phyloP scores from a whole-genome alignment of 2,888 invertebrate genomes.

The Phragmatobia fuliginosa region DNA sequence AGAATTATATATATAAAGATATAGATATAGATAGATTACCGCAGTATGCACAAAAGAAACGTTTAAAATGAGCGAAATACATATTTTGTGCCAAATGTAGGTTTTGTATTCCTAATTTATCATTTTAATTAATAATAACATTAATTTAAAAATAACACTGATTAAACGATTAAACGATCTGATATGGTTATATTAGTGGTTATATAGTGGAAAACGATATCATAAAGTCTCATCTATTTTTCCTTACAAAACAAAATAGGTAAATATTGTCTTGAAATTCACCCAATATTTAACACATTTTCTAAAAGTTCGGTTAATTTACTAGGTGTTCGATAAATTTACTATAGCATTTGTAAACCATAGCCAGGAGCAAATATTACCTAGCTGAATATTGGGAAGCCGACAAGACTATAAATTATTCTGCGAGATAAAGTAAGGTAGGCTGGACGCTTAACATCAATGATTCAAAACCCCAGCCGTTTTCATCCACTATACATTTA shows the following conservation, averaged over 20 bases:
- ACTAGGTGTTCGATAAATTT: background rate
- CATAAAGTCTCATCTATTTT: background rate
- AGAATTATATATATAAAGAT: no score
- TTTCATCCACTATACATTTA: background rate
- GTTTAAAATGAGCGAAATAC: background rate
- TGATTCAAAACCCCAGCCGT: slow-evolving; percentile 9
- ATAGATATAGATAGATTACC: no score
- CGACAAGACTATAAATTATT: slow-evolving; percentile 7
- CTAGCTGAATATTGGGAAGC: background rate
- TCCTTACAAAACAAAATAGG: background rate
- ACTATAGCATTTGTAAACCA: background rate
- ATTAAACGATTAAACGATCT: no score
- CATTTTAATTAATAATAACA: no score
- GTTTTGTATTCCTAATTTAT: background rate
- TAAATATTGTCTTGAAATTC: background rate
- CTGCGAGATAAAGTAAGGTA: slow-evolving; percentile 3
- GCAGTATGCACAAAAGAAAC: background rate
- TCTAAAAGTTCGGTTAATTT: background rate
- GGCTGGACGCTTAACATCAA: slow-evolving; percentile 7
- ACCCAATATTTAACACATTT: background rate
- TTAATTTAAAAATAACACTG: no score
- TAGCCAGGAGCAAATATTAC: background rate
- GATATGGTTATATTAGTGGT: no score
- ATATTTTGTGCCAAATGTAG: background rate
- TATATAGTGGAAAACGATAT: no score